Percentiles rank a stretch among this genome's conserved stretches.
These are phyloP conservation scores for Sciurus carolinensis DNA, from an alignment of 2,797 vertebrate species.

Conservation along the genomic window DNA sequence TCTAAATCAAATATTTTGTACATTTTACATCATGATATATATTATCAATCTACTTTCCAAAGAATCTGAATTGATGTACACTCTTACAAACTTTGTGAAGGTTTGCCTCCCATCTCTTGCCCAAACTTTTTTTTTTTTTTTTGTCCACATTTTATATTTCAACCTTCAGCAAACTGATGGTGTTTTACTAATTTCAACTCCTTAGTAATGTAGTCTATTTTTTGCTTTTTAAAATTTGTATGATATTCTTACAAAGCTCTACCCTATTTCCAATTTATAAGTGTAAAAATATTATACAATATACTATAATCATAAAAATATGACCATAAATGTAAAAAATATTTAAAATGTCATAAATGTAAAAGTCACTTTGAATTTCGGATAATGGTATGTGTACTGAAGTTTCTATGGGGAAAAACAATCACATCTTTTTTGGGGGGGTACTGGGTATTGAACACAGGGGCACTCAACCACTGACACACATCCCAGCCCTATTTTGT, in stretches of 20 bases:
- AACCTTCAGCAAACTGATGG: neutral
- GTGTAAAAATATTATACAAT: neutral
- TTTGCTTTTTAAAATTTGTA: neutral
- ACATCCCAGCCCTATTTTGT: too few relatives aligned
- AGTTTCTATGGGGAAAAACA: neutral
- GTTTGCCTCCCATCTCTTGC: too few relatives aligned
- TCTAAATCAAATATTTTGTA: neutral
- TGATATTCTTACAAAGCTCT: neutral
- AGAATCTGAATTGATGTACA: neutral
- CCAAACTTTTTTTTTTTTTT: neutral
- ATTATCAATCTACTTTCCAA: neutral
- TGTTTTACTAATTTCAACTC: neutral
- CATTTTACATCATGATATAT: neutral
- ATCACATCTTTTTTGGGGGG: too few relatives aligned
- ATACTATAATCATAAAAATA: neutral
- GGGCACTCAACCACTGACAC: too few relatives aligned
- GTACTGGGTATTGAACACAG: too few relatives aligned
- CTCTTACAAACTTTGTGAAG: neutral
- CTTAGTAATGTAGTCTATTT: neutral
- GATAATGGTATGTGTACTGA: neutral
- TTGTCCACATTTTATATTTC: neutral
- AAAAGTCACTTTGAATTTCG: neutral
- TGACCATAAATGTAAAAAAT: neutral
- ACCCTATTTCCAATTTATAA: neutral
- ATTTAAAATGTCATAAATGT: too few relatives aligned